These are phyloP conservation scores for Harpalus rubripes DNA, from an alignment of 2,888 invertebrate species.

Conservation along the genomic window DNA sequence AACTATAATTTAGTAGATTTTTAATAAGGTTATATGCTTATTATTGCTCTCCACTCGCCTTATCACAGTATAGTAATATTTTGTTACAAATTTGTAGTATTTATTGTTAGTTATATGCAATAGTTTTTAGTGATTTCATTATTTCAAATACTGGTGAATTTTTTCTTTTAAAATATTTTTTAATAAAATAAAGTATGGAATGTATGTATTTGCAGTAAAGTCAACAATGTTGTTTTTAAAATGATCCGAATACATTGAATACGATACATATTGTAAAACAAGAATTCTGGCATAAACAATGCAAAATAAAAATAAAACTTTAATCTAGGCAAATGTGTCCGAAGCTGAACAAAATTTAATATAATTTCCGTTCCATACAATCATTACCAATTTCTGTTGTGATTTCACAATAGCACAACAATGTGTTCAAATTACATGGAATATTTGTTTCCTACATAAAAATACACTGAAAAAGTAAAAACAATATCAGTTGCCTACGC, in stretches of 20 bases:
- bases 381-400: conserved; percentile 49
- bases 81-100: background rate
- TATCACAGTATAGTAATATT: too few species aligned
- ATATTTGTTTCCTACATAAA: conserved; percentile 53
- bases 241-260: conserved; percentile 8
- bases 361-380: conserved; percentile 34
- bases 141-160: background rate
- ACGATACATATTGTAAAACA: conserved; percentile 11
- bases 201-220: conserved; percentile 8
- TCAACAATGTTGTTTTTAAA: conserved; percentile 11
- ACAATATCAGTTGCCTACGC: conserved; percentile 48
- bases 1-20: too few species aligned
- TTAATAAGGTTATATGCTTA: too few species aligned
- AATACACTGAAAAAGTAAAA: conserved; percentile 61
- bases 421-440: conserved; percentile 58
- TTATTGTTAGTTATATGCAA: background rate
- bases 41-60: too few species aligned
- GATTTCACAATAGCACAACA: conserved; percentile 51
- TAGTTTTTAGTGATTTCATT: background rate
- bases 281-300: conserved; percentile 24
- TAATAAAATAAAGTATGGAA: background rate
- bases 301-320: conserved; percentile 34
- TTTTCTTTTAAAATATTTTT: background rate
- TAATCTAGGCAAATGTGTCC: conserved; percentile 21
- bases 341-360: conserved; percentile 32